Percentiles rank a stretch among this genome's conserved stretches.
Conservation (phyloP, 2,797 vertebrate genomes). For the Euphonia xanthogaster region DNA sequence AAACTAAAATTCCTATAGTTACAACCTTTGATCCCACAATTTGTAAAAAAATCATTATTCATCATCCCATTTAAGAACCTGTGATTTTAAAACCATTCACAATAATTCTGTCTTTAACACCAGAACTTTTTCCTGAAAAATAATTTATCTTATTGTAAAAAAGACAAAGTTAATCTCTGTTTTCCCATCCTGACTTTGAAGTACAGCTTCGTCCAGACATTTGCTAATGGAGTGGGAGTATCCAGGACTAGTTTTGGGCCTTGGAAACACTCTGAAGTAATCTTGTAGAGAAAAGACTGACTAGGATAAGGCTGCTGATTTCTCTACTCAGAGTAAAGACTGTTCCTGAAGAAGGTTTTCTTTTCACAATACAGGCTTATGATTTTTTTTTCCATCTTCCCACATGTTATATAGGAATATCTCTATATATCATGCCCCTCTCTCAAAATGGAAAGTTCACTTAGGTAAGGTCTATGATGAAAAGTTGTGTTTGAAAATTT, state of each 20-base stretch:
- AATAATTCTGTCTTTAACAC: not conserved
- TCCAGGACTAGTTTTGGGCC: not conserved
- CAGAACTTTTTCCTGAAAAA: not conserved
- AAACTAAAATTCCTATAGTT: not conserved
- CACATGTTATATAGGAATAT: not conserved
- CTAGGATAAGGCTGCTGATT: not conserved
- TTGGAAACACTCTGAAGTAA: not conserved
- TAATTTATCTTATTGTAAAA: not conserved
- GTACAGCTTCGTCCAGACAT: not conserved
- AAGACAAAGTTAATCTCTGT: not conserved
- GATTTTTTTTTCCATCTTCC: not conserved
- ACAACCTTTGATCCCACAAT: not conserved
- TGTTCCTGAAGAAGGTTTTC: not conserved
- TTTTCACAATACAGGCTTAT: not conserved
- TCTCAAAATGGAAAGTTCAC: not conserved
- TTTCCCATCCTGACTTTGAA: not conserved
- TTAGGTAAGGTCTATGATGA: not conserved
- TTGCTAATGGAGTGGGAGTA: not conserved
- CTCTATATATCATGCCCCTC: fast-evolving
- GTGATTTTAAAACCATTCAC: not conserved
- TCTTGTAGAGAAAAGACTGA: not conserved
- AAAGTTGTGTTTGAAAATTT: not conserved
- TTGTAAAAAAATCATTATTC: not conserved
- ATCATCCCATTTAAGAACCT: not conserved
- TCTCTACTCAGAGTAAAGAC: not conserved